phyloP scores from a whole-genome alignment of 2,113 vertebrate species.

The Mirza zaza region DNA sequence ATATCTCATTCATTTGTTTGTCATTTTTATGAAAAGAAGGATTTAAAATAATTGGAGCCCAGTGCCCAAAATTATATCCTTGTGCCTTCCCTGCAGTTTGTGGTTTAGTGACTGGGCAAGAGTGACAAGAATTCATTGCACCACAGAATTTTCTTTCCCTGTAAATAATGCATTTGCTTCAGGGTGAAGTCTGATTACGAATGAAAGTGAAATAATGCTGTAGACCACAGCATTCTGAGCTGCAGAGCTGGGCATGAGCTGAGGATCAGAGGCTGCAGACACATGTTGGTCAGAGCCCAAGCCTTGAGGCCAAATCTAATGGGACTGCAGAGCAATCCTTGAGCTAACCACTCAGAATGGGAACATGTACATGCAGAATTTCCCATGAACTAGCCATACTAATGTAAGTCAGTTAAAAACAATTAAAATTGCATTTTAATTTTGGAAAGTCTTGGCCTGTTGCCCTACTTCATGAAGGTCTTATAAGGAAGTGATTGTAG shows the following conservation, averaged over 20 bases:
- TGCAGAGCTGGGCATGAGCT: neutral
- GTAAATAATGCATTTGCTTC: constrained; percentile 28
- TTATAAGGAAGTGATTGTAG: constrained; percentile 50
- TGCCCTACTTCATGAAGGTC: constrained; percentile 30
- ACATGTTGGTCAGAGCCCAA: neutral
- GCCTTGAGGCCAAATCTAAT: neutral
- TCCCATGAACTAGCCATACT: constrained; percentile 50
- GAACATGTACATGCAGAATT: constrained; percentile 23
- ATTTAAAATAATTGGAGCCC: constrained; percentile 69
- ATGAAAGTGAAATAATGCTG: neutral
- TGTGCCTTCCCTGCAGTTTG: constrained; percentile 67
- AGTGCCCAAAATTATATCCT: constrained; percentile 67
- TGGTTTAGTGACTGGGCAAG: constrained; percentile 62
- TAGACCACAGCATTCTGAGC: neutral
- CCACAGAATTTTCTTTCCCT: constrained; percentile 18
- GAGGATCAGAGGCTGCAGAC: neutral
- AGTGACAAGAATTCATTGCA: constrained; percentile 32
- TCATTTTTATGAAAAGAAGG: constrained; percentile 71
- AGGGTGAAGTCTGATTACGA: constrained; percentile 24
- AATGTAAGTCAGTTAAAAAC: constrained; percentile 22
- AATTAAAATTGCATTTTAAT: constrained; percentile 62
- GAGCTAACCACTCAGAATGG: constrained; percentile 47
- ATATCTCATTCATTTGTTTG: constrained; percentile 26
- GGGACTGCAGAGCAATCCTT: neutral
- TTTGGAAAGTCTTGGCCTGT: constrained; percentile 27